A percentile compares a stretch with the other conserved stretches of the same genome.
Evolutionary conservation across 2,797 vertebrate species (phyloP).

Genomic region (Manis pentadactyla): DNA sequence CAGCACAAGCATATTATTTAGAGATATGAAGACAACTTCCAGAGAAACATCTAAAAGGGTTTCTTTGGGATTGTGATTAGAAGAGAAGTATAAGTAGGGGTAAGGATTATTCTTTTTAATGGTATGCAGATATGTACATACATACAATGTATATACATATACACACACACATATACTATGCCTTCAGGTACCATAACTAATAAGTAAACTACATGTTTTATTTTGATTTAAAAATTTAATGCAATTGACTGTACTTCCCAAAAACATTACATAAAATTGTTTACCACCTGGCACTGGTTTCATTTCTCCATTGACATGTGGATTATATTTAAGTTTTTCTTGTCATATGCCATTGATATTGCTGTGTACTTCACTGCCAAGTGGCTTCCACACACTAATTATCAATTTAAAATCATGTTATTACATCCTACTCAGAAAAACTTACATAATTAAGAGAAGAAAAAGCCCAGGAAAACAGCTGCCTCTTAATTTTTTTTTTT

Average conservation of each 20-base stretch:
- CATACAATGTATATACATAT: fast-evolving
- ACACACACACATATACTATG: background rate
- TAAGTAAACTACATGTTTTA: background rate
- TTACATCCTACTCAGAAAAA: conserved; percentile 10
- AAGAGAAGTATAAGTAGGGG: background rate
- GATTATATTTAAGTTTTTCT: conserved; percentile 38
- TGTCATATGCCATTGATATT: background rate
- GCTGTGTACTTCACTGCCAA: background rate
- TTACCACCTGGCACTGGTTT: background rate
- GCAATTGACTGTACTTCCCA: background rate
- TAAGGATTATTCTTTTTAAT: background rate
- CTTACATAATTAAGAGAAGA: conserved; percentile 18
- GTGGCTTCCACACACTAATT: conserved; percentile 39
- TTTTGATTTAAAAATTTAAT: background rate
- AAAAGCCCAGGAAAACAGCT: background rate
- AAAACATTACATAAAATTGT: conserved; percentile 6
- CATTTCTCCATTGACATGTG: background rate
- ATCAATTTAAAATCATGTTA: conserved; percentile 49
- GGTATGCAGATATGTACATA: background rate
- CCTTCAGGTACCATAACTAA: background rate
- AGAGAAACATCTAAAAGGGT: background rate
- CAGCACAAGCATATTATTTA: background rate
- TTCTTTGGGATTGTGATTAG: background rate
- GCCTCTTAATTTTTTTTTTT: conserved; percentile 46
- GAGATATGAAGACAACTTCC: background rate